phyloP scores from a whole-genome alignment of 2,797 vertebrate species.

The Helostoma temminkii region DNA sequence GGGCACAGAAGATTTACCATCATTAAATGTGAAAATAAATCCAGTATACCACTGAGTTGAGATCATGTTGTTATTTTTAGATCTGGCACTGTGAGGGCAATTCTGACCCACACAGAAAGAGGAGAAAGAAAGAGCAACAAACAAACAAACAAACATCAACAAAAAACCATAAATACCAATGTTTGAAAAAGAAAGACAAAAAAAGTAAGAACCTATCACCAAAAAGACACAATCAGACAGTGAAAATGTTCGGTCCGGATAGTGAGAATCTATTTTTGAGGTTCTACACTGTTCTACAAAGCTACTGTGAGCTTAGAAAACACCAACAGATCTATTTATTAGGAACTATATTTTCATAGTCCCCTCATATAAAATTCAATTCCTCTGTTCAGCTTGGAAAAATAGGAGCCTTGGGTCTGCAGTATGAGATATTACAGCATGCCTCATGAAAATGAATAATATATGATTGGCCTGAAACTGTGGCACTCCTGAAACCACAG shows the following conservation, averaged over 20 bases:
- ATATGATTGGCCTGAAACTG: conserved; percentile 65
- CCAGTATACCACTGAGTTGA: not conserved
- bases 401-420: conserved; percentile 52
- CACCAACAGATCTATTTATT: conserved; percentile 66
- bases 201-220: conserved; percentile 8
- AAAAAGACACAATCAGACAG: conserved; percentile 31
- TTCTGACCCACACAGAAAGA: conserved; percentile 12
- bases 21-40: conserved; percentile 26
- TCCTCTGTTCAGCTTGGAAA: conserved; percentile 58
- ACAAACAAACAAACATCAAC: too few species aligned
- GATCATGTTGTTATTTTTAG: conserved; percentile 36
- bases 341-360: conserved; percentile 69
- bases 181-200: not conserved
- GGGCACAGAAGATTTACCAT: too few species aligned
- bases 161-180: not conserved
- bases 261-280: conserved; percentile 23
- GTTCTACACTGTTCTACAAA: conserved; percentile 18
- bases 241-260: conserved; percentile 34
- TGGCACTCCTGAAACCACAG: conserved; percentile 58
- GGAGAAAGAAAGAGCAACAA: not conserved
- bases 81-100: conserved; percentile 15
- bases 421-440: conserved; percentile 62
- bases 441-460: conserved; percentile 72
- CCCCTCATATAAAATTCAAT: conserved; percentile 69
- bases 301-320: conserved; percentile 41